Base-by-base conservation (phyloP, 2,113 vertebrate species). In the Enhydra lutris region DNA sequence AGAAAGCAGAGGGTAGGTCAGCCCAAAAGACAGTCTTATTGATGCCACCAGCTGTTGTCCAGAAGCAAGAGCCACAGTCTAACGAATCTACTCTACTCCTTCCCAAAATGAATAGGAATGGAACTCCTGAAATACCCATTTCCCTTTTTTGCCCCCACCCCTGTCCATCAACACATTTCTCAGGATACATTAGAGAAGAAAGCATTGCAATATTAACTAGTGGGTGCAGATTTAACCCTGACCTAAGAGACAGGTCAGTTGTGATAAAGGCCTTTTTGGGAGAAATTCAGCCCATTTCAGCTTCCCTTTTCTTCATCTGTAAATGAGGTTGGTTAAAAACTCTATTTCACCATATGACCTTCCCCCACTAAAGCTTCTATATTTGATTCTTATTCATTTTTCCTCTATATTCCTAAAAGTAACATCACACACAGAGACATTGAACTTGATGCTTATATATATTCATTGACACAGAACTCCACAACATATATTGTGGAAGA, bases 401-500 rank as follows among this genome's bases (percentile, higher is more conserved):
- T 87, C 47, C 12, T 95, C 92, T 95, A 8, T 94, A 23, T 95
- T 96, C 31, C 57, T 74, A 69, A 90, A 92, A 83, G 61, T 88
- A 76, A 42, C 52, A 87, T 18, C 52, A 87, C 26, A 84, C 55
- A 86, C 14, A 71, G 26, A 89, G 50, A 73, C 61, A 94, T 90
- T 83, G 91, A 93, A 79, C 71, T 61, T 85, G 31, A 94, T 94
- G 61, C 20, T 85, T 88, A 63, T 92, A 87, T 69, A 74, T 42
- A 91, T 82, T 78, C 29, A 94, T 85, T 76, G 47, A 95, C 34
- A 78, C 57, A 78, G 45, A 94, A 86, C 29, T 57, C 47, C 55
- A 95, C 80, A 89, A 88, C 36, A 96, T 92, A 86, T 34, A 79
- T 87, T 95, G 26, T 76, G 91, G 55, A 95, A 91, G 3, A 97